phyloP scores from a whole-genome alignment of 2,797 vertebrate genomes.

The Enteromius radiatus region DNA sequence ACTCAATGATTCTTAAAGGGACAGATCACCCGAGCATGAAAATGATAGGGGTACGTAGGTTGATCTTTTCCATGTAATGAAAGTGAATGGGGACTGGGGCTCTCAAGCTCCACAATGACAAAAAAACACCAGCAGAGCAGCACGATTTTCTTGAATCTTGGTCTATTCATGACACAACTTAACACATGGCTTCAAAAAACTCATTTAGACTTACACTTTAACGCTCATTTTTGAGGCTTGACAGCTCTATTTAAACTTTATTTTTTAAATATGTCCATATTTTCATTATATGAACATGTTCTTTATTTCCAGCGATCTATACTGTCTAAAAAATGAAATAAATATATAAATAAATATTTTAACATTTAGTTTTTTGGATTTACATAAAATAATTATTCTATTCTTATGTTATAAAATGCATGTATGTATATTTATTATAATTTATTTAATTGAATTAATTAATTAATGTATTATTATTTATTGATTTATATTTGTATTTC shows the following conservation, averaged over 20 bases:
- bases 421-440: no score
- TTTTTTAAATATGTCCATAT: no score
- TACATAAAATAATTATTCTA: no score
- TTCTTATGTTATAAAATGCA: no score
- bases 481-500: no score
- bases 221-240: neutral
- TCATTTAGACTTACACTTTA: neutral
- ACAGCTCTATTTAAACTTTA: neutral
- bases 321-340: no score
- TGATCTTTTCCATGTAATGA: neutral
- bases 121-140: neutral
- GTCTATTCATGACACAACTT: neutral
- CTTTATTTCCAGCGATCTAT: no score
- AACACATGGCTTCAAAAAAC: neutral
- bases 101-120: neutral
- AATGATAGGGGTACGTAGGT: neutral
- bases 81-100: neutral
- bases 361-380: no score
- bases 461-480: no score
- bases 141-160: neutral
- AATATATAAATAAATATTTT: no score
- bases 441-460: no score
- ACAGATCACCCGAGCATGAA: neutral
- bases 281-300: no score
- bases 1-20: neutral